phyloP scores from a whole-genome alignment of 2,113 vertebrate genomes.

The Ptyas mucosa region DNA sequence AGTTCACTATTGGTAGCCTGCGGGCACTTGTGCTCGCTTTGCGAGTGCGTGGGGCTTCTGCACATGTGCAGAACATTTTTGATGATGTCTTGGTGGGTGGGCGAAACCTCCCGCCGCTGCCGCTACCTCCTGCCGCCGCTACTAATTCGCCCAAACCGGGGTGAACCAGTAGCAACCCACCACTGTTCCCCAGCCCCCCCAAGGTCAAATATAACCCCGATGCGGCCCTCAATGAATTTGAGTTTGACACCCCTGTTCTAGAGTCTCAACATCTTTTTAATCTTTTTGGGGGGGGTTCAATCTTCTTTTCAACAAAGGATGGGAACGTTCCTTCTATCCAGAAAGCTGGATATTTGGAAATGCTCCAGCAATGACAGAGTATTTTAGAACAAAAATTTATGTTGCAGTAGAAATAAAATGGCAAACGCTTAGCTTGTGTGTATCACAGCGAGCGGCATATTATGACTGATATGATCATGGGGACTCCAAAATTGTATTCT shows the following conservation, averaged over 20 bases:
- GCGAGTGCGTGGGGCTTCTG: too few species aligned
- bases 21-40: too few species aligned
- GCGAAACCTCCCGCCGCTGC: too few species aligned
- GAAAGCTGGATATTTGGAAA: neutral
- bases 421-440: neutral
- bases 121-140: too few species aligned
- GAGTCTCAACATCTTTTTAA: neutral
- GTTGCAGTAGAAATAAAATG: neutral
- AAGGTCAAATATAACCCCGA: too few species aligned
- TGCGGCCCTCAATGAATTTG: too few species aligned
- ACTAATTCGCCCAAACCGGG: too few species aligned
- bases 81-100: too few species aligned
- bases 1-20: too few species aligned
- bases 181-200: too few species aligned
- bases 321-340: neutral
- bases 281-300: neutral
- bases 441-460: neutral
- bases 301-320: neutral
- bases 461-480: neutral
- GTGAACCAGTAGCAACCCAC: too few species aligned
- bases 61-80: too few species aligned
- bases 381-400: neutral
- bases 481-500: neutral
- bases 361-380: neutral
- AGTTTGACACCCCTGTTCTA: neutral